Evolutionary conservation across 2,888 invertebrate species (phyloP).

Genomic region (Caenorhabditis macrosperma): DNA sequence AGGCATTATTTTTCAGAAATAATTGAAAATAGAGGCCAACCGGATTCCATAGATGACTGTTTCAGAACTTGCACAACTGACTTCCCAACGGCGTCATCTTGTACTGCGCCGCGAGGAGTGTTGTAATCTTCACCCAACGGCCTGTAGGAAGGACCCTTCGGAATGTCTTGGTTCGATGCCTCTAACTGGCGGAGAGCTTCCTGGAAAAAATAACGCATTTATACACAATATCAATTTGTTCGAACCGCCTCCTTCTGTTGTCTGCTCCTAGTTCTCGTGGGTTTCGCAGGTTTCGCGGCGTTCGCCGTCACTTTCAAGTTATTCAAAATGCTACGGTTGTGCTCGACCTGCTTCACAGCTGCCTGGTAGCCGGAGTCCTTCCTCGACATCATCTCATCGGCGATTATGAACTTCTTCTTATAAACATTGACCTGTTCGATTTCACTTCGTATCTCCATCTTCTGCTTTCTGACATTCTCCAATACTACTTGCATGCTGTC

Average conservation of each 20-base stretch:
- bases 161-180: conserved; percentile 26
- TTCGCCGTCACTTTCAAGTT: conserved; percentile 3
- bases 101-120: not conserved
- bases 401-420: not conserved
- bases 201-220: not conserved
- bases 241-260: conserved; percentile 14
- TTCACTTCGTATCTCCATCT: not conserved
- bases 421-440: conserved; percentile 15
- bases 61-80: not conserved
- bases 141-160: not conserved
- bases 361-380: conserved; percentile 15
- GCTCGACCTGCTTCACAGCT: not conserved
- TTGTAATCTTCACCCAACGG: not conserved
- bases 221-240: no score
- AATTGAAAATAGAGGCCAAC: not conserved
- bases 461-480: conserved; percentile 3
- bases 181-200: conserved; percentile 14
- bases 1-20: not conserved
- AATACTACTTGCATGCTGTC: not conserved
- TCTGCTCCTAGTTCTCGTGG: not conserved
- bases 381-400: not conserved
- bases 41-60: not conserved
- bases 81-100: not conserved
- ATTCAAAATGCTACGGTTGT: not conserved
- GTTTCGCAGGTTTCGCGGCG: not conserved